Evolutionary conservation across 2,113 vertebrate species (phyloP), one percentile per base, ranked within the genome.

Genomic region (Carollia perspicillata): DNA sequence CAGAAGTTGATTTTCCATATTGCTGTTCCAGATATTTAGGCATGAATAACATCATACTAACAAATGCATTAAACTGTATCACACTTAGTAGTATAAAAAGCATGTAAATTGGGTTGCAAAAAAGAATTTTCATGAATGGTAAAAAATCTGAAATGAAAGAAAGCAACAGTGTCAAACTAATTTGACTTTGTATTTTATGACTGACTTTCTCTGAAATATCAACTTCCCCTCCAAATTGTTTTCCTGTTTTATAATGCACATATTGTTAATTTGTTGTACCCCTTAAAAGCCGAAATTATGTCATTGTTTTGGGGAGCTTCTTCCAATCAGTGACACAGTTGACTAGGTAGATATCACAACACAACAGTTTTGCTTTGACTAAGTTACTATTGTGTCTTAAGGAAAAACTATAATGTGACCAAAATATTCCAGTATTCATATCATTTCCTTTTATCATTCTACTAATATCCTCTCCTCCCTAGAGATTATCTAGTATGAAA

Each of bases 11-110:
- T 96, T 99, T 99, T 86, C 99, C 99, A 97, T 99, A 99, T 96
- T 99, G 99, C 23, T 99, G 99, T 85, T 99, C 99, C 98, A 99
- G 96, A 95, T 99, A 99, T 94, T 99, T 99, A 83, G 99, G 99
- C 98, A 99, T 98, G 97, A 99, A 99, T n/a, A 99, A 98, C 47
- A 99, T 33, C 95, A 99, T 98, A 68, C 98, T 99, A 6, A 98
- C 98, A 13, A 99, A 99, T 60, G 99, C 98, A 69, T 98, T 99
- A 97, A 99, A 99, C 95, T 99, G 99, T 33, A 99, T 75, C 87
- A 99, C 97, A 71, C 96, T 99, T 74, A 98, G 97, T 66, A 98
- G 98, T 77, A 99, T 98, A 94, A 99, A 98, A 92, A 99, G 97
- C 98, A 99, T 98, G 95, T 99, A 99, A 63, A 98, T 75, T 1